These are phyloP conservation scores for Podabrus alpinus DNA, from an alignment of 2,888 invertebrate species.

Conservation along the genomic window DNA sequence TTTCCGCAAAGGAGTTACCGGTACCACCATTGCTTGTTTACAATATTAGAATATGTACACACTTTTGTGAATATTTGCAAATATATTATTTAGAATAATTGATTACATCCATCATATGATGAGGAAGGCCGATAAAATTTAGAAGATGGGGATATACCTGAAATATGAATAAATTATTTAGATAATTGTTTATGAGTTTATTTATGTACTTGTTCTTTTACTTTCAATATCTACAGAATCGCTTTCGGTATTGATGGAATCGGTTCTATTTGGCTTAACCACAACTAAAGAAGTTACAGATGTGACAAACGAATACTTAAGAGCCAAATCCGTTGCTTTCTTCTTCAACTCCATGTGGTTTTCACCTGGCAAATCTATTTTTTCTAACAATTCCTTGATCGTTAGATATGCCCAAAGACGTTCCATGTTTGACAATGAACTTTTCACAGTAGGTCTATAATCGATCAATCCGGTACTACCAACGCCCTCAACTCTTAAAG, in stretches of 20 bases:
- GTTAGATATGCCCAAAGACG: constrained; percentile 65
- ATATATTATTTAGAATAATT: constrained; percentile 2
- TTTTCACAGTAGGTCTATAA: not conserved
- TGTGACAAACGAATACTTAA: constrained; percentile 37
- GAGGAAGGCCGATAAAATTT: too few species aligned
- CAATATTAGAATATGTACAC: too few species aligned
- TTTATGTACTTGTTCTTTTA: not conserved
- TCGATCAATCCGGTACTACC: not conserved
- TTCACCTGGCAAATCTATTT: constrained; percentile 44
- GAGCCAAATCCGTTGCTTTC: constrained; percentile 46
- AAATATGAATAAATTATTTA: too few species aligned
- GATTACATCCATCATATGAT: constrained; percentile 8
- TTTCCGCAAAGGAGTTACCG: too few species aligned
- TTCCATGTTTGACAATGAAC: constrained; percentile 49
- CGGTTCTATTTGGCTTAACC: constrained; percentile 45
- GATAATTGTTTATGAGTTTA: too few species aligned
- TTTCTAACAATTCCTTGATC: constrained; percentile 62
- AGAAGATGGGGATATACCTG: too few species aligned
- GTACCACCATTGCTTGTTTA: not conserved
- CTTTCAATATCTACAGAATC: not conserved
- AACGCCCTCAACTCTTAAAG: not conserved
- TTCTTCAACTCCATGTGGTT: constrained; percentile 35
- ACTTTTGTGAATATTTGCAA: too few species aligned
- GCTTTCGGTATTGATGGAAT: not conserved
- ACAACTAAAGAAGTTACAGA: constrained; percentile 27